phyloP scores from a whole-genome alignment of 2,797 vertebrate species.

The Rhodeus uyekii region DNA sequence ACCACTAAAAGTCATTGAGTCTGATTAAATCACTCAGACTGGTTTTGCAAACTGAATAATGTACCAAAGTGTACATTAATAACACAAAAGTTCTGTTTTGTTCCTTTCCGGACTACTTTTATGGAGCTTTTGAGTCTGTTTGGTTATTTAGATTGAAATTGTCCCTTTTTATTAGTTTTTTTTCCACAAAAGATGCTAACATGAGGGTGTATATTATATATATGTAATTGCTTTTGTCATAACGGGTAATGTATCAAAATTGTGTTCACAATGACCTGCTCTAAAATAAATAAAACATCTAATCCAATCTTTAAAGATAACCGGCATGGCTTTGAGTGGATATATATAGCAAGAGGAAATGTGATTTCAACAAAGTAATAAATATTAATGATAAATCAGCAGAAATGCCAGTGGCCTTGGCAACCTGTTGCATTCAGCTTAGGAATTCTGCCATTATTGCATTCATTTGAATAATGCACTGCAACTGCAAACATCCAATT shows the following conservation, averaged over 20 bases:
- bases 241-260: neutral
- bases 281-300: neutral
- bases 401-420: neutral
- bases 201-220: neutral
- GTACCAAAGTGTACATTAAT: no score
- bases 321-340: neutral
- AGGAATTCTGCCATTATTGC: neutral
- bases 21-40: neutral
- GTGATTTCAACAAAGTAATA: neutral
- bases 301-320: neutral
- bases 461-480: slow-evolving; percentile 31
- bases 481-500: slow-evolving; percentile 6
- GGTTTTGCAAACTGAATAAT: neutral
- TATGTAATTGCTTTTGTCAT: neutral
- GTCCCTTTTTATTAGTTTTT: neutral
- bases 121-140: neutral
- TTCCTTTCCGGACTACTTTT: neutral
- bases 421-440: neutral
- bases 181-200: neutral
- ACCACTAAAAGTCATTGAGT: neutral
- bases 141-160: neutral
- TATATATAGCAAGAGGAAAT: slow-evolving; percentile 2
- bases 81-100: neutral
- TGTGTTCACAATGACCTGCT: neutral
- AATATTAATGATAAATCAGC: slow-evolving; percentile 14